Percentiles rank a stretch among this genome's conserved stretches.
Conservation (phyloP, 2,888 invertebrate genomes). For the Zhengitettix transpicula region DNA sequence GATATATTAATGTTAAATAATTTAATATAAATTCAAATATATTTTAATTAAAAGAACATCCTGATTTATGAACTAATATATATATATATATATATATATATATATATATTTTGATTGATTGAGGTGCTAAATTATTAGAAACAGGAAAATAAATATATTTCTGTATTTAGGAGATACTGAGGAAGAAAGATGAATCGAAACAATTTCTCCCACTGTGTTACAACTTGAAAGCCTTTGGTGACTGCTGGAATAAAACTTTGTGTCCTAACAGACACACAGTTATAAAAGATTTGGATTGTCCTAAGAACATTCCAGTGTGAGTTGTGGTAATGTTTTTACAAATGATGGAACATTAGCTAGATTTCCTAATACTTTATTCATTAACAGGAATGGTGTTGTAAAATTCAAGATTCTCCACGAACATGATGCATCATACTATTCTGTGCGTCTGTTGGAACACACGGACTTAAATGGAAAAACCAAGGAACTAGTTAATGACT, state of each 20-base stretch:
- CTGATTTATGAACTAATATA: too few relatives aligned
- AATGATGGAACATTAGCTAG: neutral
- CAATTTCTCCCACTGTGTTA: slow-evolving; percentile 4
- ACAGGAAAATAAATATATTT: too few relatives aligned
- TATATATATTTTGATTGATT: too few relatives aligned
- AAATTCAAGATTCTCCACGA: slow-evolving; percentile 39
- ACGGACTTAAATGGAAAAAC: slow-evolving; percentile 18
- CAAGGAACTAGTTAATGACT: slow-evolving; percentile 14
- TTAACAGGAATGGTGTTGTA: slow-evolving; percentile 29
- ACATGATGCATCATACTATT: slow-evolving; percentile 42
- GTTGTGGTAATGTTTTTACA: slow-evolving; percentile 14
- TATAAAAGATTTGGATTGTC: slow-evolving; percentile 32
- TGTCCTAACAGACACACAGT: slow-evolving; percentile 48
- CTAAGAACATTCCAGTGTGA: slow-evolving; percentile 26
- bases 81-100: too few relatives aligned
- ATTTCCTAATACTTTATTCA: slow-evolving; percentile 2
- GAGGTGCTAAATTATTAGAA: too few relatives aligned
- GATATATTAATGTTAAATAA: too few relatives aligned
- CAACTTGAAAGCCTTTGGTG: slow-evolving; percentile 41
- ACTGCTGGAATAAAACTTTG: slow-evolving; percentile 36
- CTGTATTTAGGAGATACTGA: neutral
- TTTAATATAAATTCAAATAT: too few relatives aligned
- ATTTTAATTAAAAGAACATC: too few relatives aligned
- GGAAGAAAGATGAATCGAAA: neutral
- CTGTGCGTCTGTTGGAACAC: slow-evolving; percentile 36